phyloP scores from a whole-genome alignment of 2,888 invertebrate species.

The Campopleginae sp. region DNA sequence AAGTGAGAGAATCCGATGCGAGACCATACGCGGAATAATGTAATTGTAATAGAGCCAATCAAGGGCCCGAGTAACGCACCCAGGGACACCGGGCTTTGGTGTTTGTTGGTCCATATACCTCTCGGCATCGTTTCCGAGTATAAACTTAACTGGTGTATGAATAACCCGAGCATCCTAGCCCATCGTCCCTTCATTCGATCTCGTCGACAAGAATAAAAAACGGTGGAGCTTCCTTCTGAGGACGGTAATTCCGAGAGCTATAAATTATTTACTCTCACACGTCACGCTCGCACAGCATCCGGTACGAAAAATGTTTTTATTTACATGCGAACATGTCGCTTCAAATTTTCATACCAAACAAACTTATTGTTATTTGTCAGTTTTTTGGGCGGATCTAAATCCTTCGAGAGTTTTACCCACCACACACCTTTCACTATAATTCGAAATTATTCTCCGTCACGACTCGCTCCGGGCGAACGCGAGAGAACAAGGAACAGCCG shows the following conservation, averaged over 20 bases:
- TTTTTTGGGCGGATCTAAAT: constrained; percentile 40
- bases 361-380: not conserved
- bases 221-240: not conserved
- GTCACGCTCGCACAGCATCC: not conserved
- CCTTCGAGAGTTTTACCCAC: constrained; percentile 62
- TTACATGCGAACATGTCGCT: not conserved
- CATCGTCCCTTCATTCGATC: constrained; percentile 35
- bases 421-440: constrained; percentile 46
- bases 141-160: constrained; percentile 49
- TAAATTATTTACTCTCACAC: not conserved
- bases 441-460: constrained; percentile 61
- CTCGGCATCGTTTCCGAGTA: not conserved
- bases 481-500: not conserved
- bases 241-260: not conserved
- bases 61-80: constrained; percentile 60
- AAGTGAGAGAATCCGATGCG: constrained; percentile 41
- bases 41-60: constrained; percentile 71
- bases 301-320: constrained; percentile 16
- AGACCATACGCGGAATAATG: constrained; percentile 67
- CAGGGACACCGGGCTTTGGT: constrained; percentile 36
- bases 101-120: constrained; percentile 4
- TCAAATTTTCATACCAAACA: constrained; percentile 16
- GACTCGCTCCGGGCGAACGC: constrained; percentile 32
- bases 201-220: constrained; percentile 14
- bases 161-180: constrained; percentile 35